Percentiles rank a stretch among this genome's conserved stretches.
Evolutionary conservation across 1,140 invertebrate genomes (phyloP).

Genomic region (Mycetomoellerius zeteki): DNA sequence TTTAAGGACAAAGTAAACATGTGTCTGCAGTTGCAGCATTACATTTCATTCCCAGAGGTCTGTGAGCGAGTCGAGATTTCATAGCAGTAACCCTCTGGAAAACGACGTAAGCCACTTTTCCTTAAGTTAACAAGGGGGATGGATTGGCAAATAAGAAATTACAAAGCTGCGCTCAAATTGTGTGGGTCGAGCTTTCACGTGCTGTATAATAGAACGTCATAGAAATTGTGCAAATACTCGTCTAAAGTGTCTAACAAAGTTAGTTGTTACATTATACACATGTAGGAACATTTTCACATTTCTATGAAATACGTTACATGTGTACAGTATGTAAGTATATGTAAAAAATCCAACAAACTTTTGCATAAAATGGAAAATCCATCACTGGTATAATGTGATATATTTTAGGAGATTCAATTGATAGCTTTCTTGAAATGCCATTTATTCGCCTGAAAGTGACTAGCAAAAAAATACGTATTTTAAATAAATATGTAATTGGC

Average conservation of each 20-base stretch:
- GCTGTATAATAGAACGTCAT: slow-evolving; percentile 37
- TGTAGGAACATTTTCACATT: not conserved
- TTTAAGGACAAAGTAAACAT: slow-evolving; percentile 61
- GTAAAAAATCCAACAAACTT: slow-evolving; percentile 16
- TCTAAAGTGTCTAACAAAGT: slow-evolving; percentile 34
- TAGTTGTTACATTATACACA: not conserved
- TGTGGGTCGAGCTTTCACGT: slow-evolving; percentile 33
- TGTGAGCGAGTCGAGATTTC: slow-evolving; percentile 54
- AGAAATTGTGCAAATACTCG: slow-evolving; percentile 40
- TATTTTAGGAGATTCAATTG: not conserved
- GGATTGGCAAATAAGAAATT: slow-evolving; percentile 69
- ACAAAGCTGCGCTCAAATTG: slow-evolving; percentile 65
- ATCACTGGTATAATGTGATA: not conserved
- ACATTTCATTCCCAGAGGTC: slow-evolving; percentile 41
- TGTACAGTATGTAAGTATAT: not conserved
- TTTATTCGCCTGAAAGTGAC: not conserved
- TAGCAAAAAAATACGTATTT: not conserved
- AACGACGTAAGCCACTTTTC: slow-evolving; percentile 69
- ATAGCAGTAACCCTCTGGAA: slow-evolving; percentile 61
- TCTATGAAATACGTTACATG: not conserved
- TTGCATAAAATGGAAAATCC: not conserved
- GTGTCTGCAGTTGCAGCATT: slow-evolving; percentile 57
- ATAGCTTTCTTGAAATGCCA: not conserved
- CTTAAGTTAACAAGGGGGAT: slow-evolving; percentile 65
- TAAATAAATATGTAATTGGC: not conserved